These are phyloP conservation scores for Ovis canadensis DNA, from an alignment of 2,113 vertebrate species.

Conservation along the genomic window DNA sequence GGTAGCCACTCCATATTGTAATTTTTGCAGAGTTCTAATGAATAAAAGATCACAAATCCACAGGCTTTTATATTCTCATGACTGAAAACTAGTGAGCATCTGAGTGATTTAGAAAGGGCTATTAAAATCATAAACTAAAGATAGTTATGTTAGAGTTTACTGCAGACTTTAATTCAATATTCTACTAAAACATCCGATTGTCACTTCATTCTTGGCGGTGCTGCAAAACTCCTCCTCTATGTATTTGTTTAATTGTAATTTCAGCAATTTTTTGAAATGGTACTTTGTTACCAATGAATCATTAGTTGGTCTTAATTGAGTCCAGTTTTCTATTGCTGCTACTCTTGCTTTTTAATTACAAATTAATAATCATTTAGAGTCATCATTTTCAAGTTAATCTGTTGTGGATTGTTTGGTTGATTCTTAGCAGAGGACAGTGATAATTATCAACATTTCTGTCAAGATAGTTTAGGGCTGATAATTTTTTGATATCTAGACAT, in stretches of 20 bases:
- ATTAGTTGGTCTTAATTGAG: constrained; percentile 47
- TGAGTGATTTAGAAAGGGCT: constrained; percentile 6
- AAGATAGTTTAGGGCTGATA: background rate
- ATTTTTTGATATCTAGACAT: constrained; percentile 1
- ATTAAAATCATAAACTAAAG: constrained; percentile 57
- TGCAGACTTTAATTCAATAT: constrained; percentile 49
- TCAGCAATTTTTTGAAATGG: constrained; percentile 54
- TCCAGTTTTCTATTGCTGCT: constrained; percentile 45
- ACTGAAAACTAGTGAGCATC: background rate
- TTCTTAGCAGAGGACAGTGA: background rate
- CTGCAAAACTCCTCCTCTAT: constrained; percentile 18
- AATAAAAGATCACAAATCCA: background rate
- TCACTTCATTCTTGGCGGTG: constrained; percentile 45
- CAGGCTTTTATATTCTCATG: constrained; percentile 24
- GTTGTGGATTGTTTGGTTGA: constrained; percentile 10
- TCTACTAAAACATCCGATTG: constrained; percentile 57
- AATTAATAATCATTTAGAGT: constrained; percentile 52
- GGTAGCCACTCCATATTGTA: background rate
- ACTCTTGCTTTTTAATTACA: constrained; percentile 54
- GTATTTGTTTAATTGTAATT: constrained; percentile 37
- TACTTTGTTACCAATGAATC: constrained; percentile 61
- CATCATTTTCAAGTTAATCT: constrained; percentile 41
- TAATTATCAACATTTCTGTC: background rate
- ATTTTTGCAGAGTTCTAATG: background rate
- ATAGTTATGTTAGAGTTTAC: constrained; percentile 45